Conservation (phyloP, 2,888 invertebrate genomes). For the Dryocosmus kuriphilus region DNA sequence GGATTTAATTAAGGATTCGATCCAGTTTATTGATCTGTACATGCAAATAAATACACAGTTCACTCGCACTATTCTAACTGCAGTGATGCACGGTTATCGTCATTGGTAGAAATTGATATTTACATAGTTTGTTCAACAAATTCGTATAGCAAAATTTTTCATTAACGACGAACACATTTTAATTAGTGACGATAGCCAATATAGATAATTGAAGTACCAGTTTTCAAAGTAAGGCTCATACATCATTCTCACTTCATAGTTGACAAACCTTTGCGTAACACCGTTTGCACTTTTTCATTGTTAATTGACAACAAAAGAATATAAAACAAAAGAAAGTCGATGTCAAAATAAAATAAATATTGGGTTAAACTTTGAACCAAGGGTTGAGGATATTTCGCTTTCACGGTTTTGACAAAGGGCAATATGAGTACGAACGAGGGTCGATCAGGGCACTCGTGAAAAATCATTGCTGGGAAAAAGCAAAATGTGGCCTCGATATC, state of each 20-base stretch:
- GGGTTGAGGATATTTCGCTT: not conserved
- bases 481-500: not conserved
- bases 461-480: constrained; percentile 17
- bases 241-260: not conserved
- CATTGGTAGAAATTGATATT: constrained; percentile 10
- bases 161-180: not conserved
- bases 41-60: constrained; percentile 22
- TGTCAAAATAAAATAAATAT: not conserved
- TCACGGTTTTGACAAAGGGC: not conserved
- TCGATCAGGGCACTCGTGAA: constrained; percentile 12
- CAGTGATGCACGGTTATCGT: not conserved
- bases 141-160: not conserved
- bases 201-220: not conserved
- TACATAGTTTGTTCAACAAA: constrained; percentile 5
- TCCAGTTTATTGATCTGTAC: constrained; percentile 1
- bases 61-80: constrained; percentile 13
- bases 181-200: constrained; percentile 7
- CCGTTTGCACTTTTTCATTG: not conserved
- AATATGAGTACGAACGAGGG: not conserved
- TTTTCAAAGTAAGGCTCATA: not conserved
- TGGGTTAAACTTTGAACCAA: not conserved
- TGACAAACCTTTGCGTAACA: no score
- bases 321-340: not conserved
- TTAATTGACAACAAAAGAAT: not conserved
- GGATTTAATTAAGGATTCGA: constrained; percentile 22